A percentile compares a stretch with the other conserved stretches of the same genome.
phyloP scores from a whole-genome alignment of 2,888 invertebrate genomes.

The Lasius platythorax region DNA sequence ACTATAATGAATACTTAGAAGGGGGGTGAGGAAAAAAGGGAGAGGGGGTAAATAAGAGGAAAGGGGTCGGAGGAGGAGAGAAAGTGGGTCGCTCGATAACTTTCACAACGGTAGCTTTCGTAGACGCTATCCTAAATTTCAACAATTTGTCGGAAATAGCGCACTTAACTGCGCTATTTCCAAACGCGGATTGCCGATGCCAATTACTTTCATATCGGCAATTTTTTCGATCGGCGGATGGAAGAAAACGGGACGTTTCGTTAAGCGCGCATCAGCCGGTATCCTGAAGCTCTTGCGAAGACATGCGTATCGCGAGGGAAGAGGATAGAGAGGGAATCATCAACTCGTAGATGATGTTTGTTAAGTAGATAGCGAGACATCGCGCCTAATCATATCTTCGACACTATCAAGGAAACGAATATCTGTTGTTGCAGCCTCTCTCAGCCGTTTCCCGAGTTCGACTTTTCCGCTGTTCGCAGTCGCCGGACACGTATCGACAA shows the following conservation, averaged over 20 bases:
- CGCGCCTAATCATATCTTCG: not conserved
- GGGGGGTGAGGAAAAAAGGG: not conserved
- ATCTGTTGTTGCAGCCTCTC: not conserved
- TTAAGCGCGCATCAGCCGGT: not conserved
- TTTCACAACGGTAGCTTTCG: conserved; percentile 73
- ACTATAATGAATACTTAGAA: conserved; percentile 8
- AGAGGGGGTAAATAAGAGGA: conserved; percentile 32
- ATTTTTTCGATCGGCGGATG: conserved; percentile 9
- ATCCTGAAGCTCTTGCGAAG: not conserved
- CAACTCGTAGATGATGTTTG: not conserved
- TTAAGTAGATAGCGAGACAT: not conserved
- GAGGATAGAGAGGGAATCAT: not conserved
- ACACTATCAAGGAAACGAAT: not conserved
- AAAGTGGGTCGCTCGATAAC: conserved; percentile 82
- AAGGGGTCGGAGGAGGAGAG: conserved; percentile 69
- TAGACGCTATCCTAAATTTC: conserved; percentile 74
- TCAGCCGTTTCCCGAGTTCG: not conserved
- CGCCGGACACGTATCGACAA: conserved; percentile 35
- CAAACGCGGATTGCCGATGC: conserved; percentile 27
- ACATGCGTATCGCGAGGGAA: not conserved
- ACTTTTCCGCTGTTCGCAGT: conserved; percentile 18
- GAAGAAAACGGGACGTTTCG: not conserved
- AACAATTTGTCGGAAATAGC: conserved; percentile 57
- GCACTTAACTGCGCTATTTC: not conserved
- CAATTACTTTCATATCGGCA: conserved; percentile 35